Percentiles rank a stretch among this genome's conserved stretches.
Evolutionary conservation across 2,113 vertebrate genomes (phyloP).

Genomic region (Columbina picui): DNA sequence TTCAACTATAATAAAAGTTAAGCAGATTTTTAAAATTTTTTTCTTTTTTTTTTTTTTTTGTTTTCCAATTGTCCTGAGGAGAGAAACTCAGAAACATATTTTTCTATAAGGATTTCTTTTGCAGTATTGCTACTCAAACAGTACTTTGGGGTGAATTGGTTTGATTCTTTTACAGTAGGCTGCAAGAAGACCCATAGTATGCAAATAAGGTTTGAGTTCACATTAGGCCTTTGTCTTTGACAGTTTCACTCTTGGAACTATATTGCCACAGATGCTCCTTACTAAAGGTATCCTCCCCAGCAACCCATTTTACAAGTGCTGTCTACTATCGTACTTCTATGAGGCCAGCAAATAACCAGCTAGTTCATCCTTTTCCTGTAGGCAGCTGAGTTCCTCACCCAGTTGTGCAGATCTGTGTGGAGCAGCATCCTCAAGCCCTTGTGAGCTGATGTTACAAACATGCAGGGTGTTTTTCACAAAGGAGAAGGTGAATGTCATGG

Average conservation of each 20-base stretch:
- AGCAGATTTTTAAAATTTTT: neutral
- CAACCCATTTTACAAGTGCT: neutral
- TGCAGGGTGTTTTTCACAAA: neutral
- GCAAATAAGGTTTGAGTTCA: neutral
- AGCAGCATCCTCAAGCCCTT: neutral
- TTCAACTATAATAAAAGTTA: neutral
- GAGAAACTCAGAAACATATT: neutral
- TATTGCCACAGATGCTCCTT: neutral
- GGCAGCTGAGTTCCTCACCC: accelerated
- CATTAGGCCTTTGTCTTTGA: neutral
- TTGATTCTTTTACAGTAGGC: neutral
- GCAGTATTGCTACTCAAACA: neutral
- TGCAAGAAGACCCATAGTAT: neutral
- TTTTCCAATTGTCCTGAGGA: neutral
- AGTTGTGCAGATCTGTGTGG: accelerated
- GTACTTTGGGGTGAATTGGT: neutral
- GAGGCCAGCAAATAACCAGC: neutral
- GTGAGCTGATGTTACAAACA: neutral
- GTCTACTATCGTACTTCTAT: neutral
- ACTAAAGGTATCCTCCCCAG: neutral
- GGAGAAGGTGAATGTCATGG: neutral
- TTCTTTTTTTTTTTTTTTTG: accelerated
- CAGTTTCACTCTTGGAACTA: neutral
- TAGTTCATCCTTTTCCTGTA: neutral
- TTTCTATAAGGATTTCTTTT: neutral